phyloP scores from a whole-genome alignment of 2,888 invertebrate genomes.

The Sinodicranocentrus sp. region DNA sequence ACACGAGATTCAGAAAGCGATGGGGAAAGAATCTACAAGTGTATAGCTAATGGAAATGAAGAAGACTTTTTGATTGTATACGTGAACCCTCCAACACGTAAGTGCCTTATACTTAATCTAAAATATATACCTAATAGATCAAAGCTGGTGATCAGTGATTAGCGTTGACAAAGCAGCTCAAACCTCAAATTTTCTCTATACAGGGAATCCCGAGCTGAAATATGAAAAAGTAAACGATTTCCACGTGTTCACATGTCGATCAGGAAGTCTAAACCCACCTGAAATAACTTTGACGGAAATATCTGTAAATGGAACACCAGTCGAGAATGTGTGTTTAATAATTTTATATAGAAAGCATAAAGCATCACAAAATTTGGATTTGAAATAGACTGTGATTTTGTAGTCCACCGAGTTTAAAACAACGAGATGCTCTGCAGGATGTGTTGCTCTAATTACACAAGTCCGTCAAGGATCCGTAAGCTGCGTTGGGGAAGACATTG shows the following conservation, averaged over 20 bases:
- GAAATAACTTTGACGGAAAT: constrained; percentile 61
- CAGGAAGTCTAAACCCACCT: constrained; percentile 51
- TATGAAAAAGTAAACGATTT: constrained; percentile 70
- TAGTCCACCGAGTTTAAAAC: constrained; percentile 46
- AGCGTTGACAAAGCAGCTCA: no score
- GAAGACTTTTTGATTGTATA: constrained; percentile 55
- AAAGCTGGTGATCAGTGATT: no score
- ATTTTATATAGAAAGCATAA: no score
- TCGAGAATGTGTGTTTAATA: constrained; percentile 47
- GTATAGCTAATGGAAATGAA: constrained; percentile 57
- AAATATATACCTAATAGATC: no score
- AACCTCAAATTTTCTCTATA: not conserved
- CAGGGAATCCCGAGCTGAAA: constrained; percentile 61
- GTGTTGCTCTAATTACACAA: constrained; percentile 64
- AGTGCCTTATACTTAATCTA: no score
- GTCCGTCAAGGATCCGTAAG: constrained; percentile 56
- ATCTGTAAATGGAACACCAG: constrained; percentile 37
- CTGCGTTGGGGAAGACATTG: constrained; percentile 68
- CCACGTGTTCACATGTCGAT: constrained; percentile 68
- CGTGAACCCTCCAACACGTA: constrained; percentile 17
- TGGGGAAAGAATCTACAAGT: constrained; percentile 53
- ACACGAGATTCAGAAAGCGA: not conserved
- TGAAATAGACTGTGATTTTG: not conserved
- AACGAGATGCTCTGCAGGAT: constrained; percentile 57
- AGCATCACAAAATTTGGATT: no score